Conservation (phyloP, 2,888 invertebrate species). For the Tubiluchus corallicola region DNA sequence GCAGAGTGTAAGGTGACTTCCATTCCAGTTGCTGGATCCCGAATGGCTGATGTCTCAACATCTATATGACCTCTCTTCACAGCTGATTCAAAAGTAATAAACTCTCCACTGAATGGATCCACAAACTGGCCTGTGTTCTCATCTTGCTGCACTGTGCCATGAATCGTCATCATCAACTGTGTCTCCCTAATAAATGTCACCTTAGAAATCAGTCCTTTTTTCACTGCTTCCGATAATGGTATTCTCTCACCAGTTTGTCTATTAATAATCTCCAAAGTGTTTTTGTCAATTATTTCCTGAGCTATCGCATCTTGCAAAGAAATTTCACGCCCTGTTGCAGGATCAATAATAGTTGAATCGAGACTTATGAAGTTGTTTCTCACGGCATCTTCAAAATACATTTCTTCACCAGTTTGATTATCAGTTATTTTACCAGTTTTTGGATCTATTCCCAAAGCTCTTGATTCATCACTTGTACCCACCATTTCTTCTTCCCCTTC, state of each 20-base stretch:
- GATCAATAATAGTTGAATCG: conserved; percentile 45
- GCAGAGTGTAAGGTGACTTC: conserved; percentile 61
- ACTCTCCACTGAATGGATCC: conserved; percentile 18
- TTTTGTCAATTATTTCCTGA: conserved; percentile 50
- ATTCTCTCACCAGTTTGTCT: conserved; percentile 48
- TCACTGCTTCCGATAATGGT: conserved; percentile 65
- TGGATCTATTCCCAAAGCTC: conserved; percentile 35
- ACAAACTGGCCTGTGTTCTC: conserved; percentile 24
- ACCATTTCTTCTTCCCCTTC: neutral
- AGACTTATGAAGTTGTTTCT: conserved; percentile 20
- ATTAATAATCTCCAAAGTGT: conserved; percentile 52
- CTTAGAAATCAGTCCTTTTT: conserved; percentile 67
- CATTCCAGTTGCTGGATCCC: conserved; percentile 59
- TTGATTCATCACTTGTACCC: neutral
- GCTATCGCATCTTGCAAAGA: conserved; percentile 56
- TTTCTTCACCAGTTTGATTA: conserved; percentile 42
- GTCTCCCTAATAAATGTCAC: conserved; percentile 37
- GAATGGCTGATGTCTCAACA: conserved; percentile 20
- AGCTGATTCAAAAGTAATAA: conserved; percentile 22
- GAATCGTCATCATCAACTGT: conserved; percentile 23
- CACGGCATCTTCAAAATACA: conserved; percentile 59
- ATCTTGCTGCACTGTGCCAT: conserved; percentile 21
- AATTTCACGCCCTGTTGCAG: conserved; percentile 35
- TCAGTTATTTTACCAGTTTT: conserved; percentile 50
- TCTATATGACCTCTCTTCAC: conserved; percentile 16